phyloP scores from a whole-genome alignment of 2,888 invertebrate genomes.

The Neoascia interrupta region DNA sequence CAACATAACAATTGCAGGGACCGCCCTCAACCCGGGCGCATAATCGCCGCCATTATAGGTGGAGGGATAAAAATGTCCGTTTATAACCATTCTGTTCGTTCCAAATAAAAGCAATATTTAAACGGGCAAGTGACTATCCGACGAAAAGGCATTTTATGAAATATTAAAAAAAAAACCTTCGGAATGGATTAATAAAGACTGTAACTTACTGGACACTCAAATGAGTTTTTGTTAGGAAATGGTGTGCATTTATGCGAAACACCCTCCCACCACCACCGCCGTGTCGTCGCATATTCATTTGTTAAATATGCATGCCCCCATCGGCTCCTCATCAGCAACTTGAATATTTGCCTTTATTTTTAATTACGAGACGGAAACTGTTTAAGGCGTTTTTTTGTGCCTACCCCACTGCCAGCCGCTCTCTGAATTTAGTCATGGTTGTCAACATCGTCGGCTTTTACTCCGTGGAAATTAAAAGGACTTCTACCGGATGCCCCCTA shows the following conservation, averaged over 20 bases:
- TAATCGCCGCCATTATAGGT: constrained; percentile 43
- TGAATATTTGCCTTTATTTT: constrained; percentile 7
- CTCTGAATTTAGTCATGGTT: neutral
- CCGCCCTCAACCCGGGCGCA: constrained; percentile 37
- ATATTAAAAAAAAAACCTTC: constrained; percentile 31
- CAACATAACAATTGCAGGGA: constrained; percentile 58
- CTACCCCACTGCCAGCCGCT: neutral
- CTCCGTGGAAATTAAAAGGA: constrained; percentile 29
- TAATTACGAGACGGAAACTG: constrained; percentile 31
- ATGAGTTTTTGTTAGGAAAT: constrained; percentile 4
- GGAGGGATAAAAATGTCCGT: constrained; percentile 25
- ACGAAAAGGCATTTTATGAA: no score
- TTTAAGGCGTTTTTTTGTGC: neutral
- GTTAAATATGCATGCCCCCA: no score
- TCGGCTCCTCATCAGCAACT: no score
- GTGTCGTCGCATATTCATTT: no score
- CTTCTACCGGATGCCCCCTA: constrained; percentile 14
- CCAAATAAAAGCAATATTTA: neutral
- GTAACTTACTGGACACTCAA: constrained; percentile 26
- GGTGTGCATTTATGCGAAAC: constrained; percentile 4
- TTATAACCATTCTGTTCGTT: neutral
- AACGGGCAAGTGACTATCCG: constrained; percentile 3
- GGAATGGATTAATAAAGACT: no score
- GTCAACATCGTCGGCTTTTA: constrained; percentile 19
- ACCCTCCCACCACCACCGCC: no score